Evolutionary conservation across 2,888 invertebrate genomes (phyloP).

Genomic region (Hypselothyrea guttata): DNA sequence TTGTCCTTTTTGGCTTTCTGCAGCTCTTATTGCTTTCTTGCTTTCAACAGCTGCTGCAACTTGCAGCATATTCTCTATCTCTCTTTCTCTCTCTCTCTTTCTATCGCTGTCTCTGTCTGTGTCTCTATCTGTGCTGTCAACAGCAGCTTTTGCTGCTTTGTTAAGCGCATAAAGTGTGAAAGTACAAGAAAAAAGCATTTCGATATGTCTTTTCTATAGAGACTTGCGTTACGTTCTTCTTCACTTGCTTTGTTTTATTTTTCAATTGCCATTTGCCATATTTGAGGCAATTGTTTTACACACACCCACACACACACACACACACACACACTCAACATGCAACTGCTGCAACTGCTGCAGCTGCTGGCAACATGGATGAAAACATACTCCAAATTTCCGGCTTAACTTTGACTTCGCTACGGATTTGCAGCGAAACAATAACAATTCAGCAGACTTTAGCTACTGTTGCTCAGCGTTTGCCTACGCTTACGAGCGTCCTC

Average conservation of each 20-base stretch:
- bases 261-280: slow-evolving; percentile 74
- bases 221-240: slow-evolving; percentile 58
- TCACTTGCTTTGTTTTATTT: slow-evolving; percentile 58
- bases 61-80: not conserved
- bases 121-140: slow-evolving; percentile 27
- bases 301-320: not conserved
- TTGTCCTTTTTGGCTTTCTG: slow-evolving; percentile 5
- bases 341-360: slow-evolving; percentile 54
- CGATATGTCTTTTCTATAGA: slow-evolving; percentile 15
- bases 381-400: slow-evolving; percentile 47
- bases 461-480: slow-evolving; percentile 44
- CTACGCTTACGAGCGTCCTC: slow-evolving; percentile 38
- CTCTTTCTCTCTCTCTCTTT: not conserved
- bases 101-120: not conserved
- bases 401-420: slow-evolving; percentile 37
- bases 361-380: slow-evolving; percentile 17
- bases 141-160: slow-evolving; percentile 35
- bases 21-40: too few relatives aligned
- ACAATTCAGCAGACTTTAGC: slow-evolving; percentile 32
- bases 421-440: slow-evolving; percentile 11
- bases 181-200: slow-evolving; percentile 63
- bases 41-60: too few relatives aligned
- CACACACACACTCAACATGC: slow-evolving; percentile 28
- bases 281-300: slow-evolving; percentile 66
- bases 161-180: slow-evolving; percentile 66